Conservation (phyloP, 2,888 invertebrate species). For the Dynastes tityus region DNA sequence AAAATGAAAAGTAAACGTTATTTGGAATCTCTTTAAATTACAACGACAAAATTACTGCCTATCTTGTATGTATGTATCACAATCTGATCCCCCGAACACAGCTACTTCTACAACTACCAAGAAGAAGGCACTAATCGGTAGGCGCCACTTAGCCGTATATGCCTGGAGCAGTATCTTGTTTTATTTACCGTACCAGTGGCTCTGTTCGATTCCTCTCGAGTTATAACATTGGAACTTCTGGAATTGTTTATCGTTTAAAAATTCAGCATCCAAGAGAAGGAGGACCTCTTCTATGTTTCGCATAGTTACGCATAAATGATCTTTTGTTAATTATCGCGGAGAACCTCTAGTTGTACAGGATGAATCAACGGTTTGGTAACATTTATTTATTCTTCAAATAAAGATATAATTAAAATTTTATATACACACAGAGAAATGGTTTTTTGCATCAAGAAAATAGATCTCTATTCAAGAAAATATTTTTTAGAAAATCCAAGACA, state of each 20-base stretch:
- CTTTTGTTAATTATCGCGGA: too few species aligned
- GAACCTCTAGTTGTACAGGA: slow-evolving; percentile 17
- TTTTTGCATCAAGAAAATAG: too few species aligned
- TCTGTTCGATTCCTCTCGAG: slow-evolving; percentile 3
- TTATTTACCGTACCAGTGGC: slow-evolving; percentile 50
- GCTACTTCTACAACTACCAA: slow-evolving; percentile 53
- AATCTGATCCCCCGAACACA: slow-evolving; percentile 54
- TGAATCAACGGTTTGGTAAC: too few species aligned
- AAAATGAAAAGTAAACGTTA: not conserved
- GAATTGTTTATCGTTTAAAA: slow-evolving; percentile 56
- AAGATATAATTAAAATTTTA: too few species aligned
- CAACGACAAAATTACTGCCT: not conserved
- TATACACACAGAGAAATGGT: too few species aligned
- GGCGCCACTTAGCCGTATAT: slow-evolving; percentile 66
- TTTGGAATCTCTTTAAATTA: not conserved
- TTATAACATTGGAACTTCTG: slow-evolving; percentile 57
- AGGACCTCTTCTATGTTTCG: slow-evolving; percentile 41
- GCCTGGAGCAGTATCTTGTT: slow-evolving; percentile 60
- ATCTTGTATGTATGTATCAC: slow-evolving; percentile 53
- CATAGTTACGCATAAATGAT: too few species aligned
- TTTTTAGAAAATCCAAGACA: too few species aligned
- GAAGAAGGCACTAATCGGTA: slow-evolving; percentile 64
- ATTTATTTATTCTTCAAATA: too few species aligned
- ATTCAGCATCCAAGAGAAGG: slow-evolving; percentile 29
- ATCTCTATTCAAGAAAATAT: too few species aligned